These are phyloP conservation scores for Drosophila paramelanica DNA, from an alignment of 2,888 invertebrate species.

Conservation along the genomic window DNA sequence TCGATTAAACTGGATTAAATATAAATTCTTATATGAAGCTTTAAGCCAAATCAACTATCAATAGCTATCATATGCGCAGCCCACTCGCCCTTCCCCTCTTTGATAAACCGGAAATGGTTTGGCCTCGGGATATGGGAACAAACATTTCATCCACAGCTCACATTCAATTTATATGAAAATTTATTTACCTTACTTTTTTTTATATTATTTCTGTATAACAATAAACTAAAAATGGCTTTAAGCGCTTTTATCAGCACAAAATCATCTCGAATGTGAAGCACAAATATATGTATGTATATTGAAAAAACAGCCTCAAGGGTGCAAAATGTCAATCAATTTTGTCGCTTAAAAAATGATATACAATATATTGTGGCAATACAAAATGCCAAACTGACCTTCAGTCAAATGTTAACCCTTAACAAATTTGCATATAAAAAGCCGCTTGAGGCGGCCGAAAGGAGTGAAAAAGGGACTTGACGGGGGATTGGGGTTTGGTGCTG, in stretches of 20 bases:
- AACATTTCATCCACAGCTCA: conserved; percentile 51
- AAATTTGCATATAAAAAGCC: conserved; percentile 77
- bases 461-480: neutral
- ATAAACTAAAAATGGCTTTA: conserved; percentile 74
- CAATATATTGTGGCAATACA: conserved; percentile 64
- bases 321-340: conserved; percentile 77
- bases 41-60: conserved; percentile 21
- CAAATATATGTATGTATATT: conserved; percentile 44
- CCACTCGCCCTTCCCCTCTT: neutral
- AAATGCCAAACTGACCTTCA: conserved; percentile 74
- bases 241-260: conserved; percentile 66
- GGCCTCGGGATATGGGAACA: conserved; percentile 28
- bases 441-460: conserved; percentile 14
- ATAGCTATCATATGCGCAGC: conserved; percentile 7
- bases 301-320: conserved; percentile 70
- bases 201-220: conserved; percentile 40
- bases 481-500: neutral
- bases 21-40: conserved; percentile 13
- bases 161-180: conserved; percentile 63
- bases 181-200: conserved; percentile 44
- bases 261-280: conserved; percentile 50
- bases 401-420: conserved; percentile 73
- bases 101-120: conserved; percentile 25
- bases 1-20: neutral
- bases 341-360: conserved; percentile 74